These are phyloP conservation scores for Epinephelus malabaricus DNA, from an alignment of 2,797 vertebrate species.

Conservation along the genomic window DNA sequence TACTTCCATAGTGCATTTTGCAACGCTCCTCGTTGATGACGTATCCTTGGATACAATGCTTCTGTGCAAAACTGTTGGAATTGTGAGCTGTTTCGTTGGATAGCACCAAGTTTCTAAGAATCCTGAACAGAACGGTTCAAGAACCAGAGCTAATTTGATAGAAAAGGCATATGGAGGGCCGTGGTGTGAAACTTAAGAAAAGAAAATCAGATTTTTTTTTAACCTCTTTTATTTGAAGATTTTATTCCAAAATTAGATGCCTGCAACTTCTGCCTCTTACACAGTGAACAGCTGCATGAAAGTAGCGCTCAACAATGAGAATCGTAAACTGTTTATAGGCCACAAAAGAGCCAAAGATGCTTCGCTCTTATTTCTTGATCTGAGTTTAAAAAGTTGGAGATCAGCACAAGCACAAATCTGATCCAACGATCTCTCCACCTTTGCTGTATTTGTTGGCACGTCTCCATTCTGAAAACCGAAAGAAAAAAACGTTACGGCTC, in stretches of 20 bases:
- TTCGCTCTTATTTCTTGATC: not conserved
- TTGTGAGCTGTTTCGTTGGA: too few relatives aligned
- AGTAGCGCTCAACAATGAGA: conserved; percentile 2
- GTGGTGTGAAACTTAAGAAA: not conserved
- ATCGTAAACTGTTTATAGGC: not conserved
- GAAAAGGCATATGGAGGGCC: not conserved
- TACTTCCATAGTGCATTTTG: too few relatives aligned
- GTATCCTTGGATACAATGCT: too few relatives aligned
- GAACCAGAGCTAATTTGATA: too few relatives aligned
- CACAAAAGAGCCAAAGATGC: not conserved
- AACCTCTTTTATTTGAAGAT: not conserved
- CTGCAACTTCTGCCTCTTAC: not conserved
- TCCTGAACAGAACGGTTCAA: too few relatives aligned
- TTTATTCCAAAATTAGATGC: not conserved
- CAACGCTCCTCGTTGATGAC: too few relatives aligned
- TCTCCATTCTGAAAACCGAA: not conserved
- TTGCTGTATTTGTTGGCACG: not conserved
- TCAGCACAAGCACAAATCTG: conserved; percentile 1
- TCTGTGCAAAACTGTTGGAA: too few relatives aligned
- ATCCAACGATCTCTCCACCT: not conserved
- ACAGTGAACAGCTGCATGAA: conserved; percentile 17
- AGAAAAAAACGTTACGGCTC: not conserved
- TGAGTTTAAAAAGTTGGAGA: too few relatives aligned
- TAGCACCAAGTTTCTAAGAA: too few relatives aligned
- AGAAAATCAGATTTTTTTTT: not conserved